Conservation (phyloP, 2,888 invertebrate genomes). For the Callimorpha dominula region DNA sequence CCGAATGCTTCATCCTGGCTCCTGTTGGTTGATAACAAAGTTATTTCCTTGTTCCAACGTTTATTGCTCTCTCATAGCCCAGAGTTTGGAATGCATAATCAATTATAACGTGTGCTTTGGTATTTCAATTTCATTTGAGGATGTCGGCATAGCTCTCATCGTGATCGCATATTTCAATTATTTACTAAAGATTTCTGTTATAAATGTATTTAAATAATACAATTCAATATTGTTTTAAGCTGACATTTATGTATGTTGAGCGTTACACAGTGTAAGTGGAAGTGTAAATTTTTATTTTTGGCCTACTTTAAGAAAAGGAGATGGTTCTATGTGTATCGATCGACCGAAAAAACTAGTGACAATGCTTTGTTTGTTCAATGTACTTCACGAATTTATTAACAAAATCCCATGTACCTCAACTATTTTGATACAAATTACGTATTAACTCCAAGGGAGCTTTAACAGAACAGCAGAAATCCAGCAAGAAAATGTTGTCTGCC, state of each 20-base stretch:
- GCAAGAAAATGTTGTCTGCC: too few relatives aligned
- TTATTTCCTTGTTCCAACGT: conserved; percentile 55
- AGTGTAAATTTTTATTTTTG: background rate
- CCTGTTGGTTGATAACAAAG: conserved; percentile 45
- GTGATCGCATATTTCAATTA: background rate
- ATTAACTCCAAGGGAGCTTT: too few relatives aligned
- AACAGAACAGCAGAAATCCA: too few relatives aligned
- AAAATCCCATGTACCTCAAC: too few relatives aligned
- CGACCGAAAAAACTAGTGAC: too few relatives aligned
- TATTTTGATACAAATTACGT: too few relatives aligned
- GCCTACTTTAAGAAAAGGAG: too few relatives aligned
- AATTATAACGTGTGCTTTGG: background rate
- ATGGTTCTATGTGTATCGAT: too few relatives aligned
- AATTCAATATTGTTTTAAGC: background rate
- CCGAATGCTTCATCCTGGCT: conserved; percentile 44
- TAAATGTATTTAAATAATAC: background rate
- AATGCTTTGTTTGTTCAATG: too few relatives aligned
- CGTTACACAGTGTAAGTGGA: background rate
- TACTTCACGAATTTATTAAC: too few relatives aligned
- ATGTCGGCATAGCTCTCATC: background rate
- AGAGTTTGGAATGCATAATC: background rate
- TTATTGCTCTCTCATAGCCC: conserved; percentile 29
- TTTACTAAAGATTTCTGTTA: background rate
- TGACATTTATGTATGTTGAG: background rate
- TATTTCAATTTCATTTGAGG: background rate